Percentiles rank a stretch among this genome's conserved stretches.
phyloP scores from a whole-genome alignment of 2,888 invertebrate species.

The Aplocera efformata region DNA sequence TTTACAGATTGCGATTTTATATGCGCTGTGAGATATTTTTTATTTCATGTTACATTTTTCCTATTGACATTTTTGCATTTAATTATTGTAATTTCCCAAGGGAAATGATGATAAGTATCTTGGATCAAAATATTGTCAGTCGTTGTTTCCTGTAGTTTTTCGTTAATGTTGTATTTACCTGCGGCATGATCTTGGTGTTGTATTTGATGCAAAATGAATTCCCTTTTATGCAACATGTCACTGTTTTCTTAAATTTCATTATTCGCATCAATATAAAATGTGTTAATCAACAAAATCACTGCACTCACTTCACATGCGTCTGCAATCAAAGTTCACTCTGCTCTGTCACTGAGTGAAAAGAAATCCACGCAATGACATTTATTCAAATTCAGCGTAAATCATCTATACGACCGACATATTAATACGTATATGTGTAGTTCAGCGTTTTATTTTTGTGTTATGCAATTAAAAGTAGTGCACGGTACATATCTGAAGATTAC shows the following conservation, averaged over 20 bases:
- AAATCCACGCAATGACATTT: conserved; percentile 49
- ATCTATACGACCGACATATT: conserved; percentile 58
- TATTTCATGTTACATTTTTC: too few relatives aligned
- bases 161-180: conserved; percentile 32
- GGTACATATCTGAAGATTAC: conserved; percentile 29
- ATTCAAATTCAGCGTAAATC: conserved; percentile 62
- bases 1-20: too few relatives aligned
- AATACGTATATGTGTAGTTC: conserved; percentile 39
- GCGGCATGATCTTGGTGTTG: conserved; percentile 37
- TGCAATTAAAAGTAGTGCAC: conserved; percentile 58
- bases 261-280: conserved; percentile 39
- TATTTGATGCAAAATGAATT: conserved; percentile 60
- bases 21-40: too few relatives aligned
- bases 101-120: too few relatives aligned
- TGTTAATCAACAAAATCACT: conserved; percentile 30
- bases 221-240: conserved; percentile 63
- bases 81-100: too few relatives aligned
- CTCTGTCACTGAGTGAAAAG: conserved; percentile 57
- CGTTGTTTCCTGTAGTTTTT: too few relatives aligned
- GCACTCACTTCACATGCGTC: conserved; percentile 51
- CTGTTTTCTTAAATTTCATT: conserved; percentile 71
- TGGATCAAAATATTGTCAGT: too few relatives aligned
- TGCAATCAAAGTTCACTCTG: conserved; percentile 45
- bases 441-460: conserved; percentile 50
- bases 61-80: too few relatives aligned